Evolutionary conservation across 2,113 vertebrate genomes (phyloP).

Genomic region (Hepsetus odoe): DNA sequence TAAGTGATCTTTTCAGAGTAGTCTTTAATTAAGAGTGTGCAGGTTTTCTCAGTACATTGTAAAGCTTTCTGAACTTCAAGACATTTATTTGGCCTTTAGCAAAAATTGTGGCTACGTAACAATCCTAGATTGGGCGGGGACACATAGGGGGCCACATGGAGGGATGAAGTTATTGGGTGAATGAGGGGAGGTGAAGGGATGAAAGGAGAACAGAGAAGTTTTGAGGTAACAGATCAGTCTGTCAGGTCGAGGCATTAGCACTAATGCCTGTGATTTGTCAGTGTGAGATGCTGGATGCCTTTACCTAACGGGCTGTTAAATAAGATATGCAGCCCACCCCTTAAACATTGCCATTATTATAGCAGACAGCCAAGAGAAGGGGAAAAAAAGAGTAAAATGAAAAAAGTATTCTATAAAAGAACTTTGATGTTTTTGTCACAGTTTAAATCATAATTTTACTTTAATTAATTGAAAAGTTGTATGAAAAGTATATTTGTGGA

Average conservation of each 20-base stretch:
- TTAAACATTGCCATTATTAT: conserved; percentile 51
- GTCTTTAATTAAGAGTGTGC: no score
- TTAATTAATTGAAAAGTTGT: no score
- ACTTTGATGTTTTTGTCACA: no score
- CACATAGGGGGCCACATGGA: not conserved
- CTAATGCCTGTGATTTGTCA: conserved; percentile 65
- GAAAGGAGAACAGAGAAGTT: conserved; percentile 18
- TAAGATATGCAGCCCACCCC: conserved; percentile 59
- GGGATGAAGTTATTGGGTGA: not conserved
- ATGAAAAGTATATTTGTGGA: no score
- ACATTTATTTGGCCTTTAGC: not conserved
- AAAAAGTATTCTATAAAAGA: no score
- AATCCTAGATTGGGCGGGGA: not conserved
- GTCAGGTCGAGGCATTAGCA: conserved; percentile 47
- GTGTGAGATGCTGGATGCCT: conserved; percentile 45
- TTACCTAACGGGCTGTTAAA: conserved; percentile 63
- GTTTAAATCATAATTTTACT: no score
- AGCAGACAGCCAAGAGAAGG: not conserved
- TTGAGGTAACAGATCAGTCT: conserved; percentile 41
- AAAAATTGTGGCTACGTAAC: not conserved
- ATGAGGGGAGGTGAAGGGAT: conserved; percentile 10
- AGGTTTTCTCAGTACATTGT: no score
- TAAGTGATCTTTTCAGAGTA: no score
- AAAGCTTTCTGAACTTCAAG: no score
- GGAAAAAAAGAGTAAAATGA: not conserved